Evolutionary conservation across 2,113 vertebrate genomes (phyloP).

Genomic region (Corythaixoides concolor): DNA sequence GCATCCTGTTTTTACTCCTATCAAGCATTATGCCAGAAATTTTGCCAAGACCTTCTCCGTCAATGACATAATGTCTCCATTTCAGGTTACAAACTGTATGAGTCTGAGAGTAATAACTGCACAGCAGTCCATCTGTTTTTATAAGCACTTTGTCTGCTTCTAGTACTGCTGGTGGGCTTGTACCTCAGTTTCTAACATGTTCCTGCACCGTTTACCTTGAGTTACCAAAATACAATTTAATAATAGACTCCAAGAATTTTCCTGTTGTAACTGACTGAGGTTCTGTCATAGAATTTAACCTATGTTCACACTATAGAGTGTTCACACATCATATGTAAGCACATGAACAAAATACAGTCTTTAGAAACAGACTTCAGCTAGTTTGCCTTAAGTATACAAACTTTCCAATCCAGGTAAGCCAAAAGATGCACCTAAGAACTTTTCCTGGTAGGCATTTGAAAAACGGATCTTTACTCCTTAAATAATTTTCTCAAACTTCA

Average conservation of each 20-base stretch:
- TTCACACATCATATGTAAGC: background rate
- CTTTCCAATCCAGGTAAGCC: background rate
- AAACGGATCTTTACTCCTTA: background rate
- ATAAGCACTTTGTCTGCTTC: background rate
- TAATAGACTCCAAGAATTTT: background rate
- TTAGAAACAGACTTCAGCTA: background rate
- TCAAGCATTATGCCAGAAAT: background rate
- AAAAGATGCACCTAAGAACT: background rate
- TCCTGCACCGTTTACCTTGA: background rate
- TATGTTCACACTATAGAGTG: background rate
- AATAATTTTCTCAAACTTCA: background rate
- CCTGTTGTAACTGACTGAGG: background rate
- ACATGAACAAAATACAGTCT: background rate
- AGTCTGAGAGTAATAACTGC: background rate
- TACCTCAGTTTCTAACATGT: background rate
- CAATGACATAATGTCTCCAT: background rate
- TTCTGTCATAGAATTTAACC: background rate
- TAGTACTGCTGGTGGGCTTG: background rate
- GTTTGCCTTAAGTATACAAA: background rate
- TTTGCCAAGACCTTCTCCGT: background rate
- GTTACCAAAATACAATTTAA: background rate
- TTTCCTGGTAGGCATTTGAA: background rate
- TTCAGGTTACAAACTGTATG: background rate
- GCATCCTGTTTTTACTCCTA: background rate
- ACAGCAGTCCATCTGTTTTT: background rate